A percentile compares a stretch with the other conserved stretches of the same genome.
Conservation (phyloP, 2,888 invertebrate species). For the Chaitophorus viminalis region DNA sequence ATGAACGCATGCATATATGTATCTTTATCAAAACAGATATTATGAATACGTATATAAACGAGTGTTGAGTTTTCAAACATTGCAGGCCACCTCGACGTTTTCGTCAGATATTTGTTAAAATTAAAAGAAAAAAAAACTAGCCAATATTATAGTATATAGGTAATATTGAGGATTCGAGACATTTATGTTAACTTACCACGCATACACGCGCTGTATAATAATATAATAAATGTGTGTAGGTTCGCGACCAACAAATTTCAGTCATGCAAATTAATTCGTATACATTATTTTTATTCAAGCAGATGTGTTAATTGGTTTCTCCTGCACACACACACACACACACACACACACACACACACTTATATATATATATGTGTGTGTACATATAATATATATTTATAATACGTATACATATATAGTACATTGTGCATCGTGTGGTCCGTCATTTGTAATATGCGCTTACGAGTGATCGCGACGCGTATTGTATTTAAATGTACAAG, state of each 20-base stretch:
- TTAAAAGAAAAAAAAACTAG: background rate
- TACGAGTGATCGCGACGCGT: background rate
- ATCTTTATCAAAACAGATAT: no score
- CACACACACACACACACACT: no score
- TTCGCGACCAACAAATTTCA: background rate
- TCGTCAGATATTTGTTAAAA: background rate
- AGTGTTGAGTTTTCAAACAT: no score
- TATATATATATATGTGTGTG: no score
- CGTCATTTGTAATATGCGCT: background rate
- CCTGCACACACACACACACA: no score
- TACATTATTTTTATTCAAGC: background rate
- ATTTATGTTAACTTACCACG: background rate
- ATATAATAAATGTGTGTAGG: background rate
- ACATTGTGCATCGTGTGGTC: background rate
- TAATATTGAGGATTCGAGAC: no score
- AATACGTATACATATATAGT: background rate
- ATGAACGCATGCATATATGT: background rate
- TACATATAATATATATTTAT: background rate
- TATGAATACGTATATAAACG: no score
- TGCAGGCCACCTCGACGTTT: no score
- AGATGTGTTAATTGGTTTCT: constrained; percentile 37
- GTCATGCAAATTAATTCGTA: constrained; percentile 32
- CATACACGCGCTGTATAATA: no score
- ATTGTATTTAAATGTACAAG: constrained; percentile 45
- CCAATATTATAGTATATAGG: background rate